phyloP scores from a whole-genome alignment of 2,888 invertebrate species.

The Rhopalosiphum nymphaeae region DNA sequence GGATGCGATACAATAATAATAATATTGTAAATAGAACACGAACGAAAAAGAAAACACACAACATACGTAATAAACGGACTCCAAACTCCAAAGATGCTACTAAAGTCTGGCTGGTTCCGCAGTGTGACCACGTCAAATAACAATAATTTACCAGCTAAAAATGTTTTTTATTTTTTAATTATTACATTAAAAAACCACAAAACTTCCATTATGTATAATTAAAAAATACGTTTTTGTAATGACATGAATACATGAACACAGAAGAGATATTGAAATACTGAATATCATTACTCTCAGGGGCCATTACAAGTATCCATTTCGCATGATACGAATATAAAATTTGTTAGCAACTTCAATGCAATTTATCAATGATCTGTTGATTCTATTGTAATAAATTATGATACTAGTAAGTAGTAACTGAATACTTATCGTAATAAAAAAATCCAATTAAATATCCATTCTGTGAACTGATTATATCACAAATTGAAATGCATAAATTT shows the following conservation, averaged over 20 bases:
- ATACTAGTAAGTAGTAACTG: no score
- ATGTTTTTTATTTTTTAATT: neutral
- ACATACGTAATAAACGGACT: conserved; percentile 52
- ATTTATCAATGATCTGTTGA: neutral
- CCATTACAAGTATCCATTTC: no score
- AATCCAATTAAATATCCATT: no score
- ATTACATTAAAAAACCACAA: neutral
- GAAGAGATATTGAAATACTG: no score
- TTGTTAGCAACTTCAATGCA: neutral
- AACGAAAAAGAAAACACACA: conserved; percentile 59
- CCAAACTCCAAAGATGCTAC: conserved; percentile 54
- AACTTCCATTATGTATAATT: no score
- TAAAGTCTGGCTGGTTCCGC: neutral
- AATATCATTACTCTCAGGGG: no score
- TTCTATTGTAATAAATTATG: no score
- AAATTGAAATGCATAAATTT: no score
- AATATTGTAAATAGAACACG: conserved; percentile 62
- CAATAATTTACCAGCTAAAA: conserved; percentile 7
- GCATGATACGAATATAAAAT: neutral
- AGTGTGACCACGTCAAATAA: conserved; percentile 33
- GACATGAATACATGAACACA: no score
- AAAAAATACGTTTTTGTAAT: no score
- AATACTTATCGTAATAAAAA: no score
- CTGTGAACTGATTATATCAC: no score
- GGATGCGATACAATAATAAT: conserved; percentile 41